Base-by-base conservation (phyloP, 2,113 vertebrate species). In the Athene noctua region DNA sequence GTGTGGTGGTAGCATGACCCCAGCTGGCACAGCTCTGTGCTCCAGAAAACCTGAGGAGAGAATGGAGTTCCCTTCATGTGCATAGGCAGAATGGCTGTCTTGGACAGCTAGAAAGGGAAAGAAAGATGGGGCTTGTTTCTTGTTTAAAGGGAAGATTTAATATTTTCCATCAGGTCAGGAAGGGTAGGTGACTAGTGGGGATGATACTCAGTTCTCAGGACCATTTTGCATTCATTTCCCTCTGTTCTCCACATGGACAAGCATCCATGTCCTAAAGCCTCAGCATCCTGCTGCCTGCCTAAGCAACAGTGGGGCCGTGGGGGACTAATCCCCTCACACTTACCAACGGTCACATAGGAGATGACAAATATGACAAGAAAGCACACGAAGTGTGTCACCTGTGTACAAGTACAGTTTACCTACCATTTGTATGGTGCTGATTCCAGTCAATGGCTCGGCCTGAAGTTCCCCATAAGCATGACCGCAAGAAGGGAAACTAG, bases 1-100 rank as follows among this genome's bases (percentile, higher is more conserved):
- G 65, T 27, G 63, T 0, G 2, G 20, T 19, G 16, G 52, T 6
- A 46, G 66, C 36, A 11, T 0, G 0, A 19, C 13, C 27, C 73
- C 10, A 44, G 40, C 40, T 1, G 3, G 40, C 47, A 12, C 1
- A 0, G 55, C 40, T 55, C 51, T 22, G 26, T 71, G 32, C 15
- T 65, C 65, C 73, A 65, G 57, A 63, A 49, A 25, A 38, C 65
- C 29, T n/a, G 51, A n/a, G 57, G 19, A 22, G 36, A 61, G 62
- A 78, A 47, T 16, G 0, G 6, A 22, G 29, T 30, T 77, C 55
- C 55, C 25, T 77, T 40, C 57, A 27, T 1, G 0, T 13, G 11
- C 6, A 9, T 1, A 47, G 49, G 42, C 20, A 63, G 47, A 70
- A 57, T 6, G 30, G 47, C 88, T 90, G 47, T n/a, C 55, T 38